Base-by-base conservation (phyloP, 2,113 vertebrate species). In the Sorex araneus region DNA sequence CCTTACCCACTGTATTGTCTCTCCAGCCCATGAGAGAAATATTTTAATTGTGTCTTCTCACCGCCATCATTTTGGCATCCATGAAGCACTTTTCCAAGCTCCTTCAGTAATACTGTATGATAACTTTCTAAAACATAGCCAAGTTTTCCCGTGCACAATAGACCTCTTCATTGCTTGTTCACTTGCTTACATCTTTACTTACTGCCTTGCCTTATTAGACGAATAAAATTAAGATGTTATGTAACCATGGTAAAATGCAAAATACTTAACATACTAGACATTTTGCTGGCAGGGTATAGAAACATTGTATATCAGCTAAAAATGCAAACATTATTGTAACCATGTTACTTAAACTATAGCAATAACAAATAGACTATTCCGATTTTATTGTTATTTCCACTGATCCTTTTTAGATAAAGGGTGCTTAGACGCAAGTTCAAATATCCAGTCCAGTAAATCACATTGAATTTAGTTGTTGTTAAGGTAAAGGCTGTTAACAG, bases 51-150 rank as follows among this genome's bases (percentile, higher is more conserved):
- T 54, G 13, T 87, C 43, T 86, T 84, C 47, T 87, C 43, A 43
- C 18, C 78, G 47, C 8, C 74, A 86, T 93, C 54, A 63, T 71
- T 85, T 88, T 85, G 66, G n/a, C 3, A 60, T 3, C 11, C 4
- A 18, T 60, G 30, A 23, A 25, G 13, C 54, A 81, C 64, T 87
- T 93, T 92, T 84, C 21, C 40, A 92, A 78, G 40, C 15, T 83
- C 70, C 16, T 83, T 76, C 34, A 90, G 30, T 79, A 13, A 63
- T 71, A 86, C 82, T 71, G 79, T 84, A 87, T 60, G 54, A 66
- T 88, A 34, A 32, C 94, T 89, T 92, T 36, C 21, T 15, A 63
- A 91, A 94, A 92, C 1, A 87, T 67, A 84, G 32, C 27, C 71
- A 50, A 78, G 13, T n/a, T 67, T 89, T 92, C 12, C 74, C 13